Evolutionary conservation across 1,140 invertebrate species (phyloP).

Genomic region (Maconellicoccus hirsutus): DNA sequence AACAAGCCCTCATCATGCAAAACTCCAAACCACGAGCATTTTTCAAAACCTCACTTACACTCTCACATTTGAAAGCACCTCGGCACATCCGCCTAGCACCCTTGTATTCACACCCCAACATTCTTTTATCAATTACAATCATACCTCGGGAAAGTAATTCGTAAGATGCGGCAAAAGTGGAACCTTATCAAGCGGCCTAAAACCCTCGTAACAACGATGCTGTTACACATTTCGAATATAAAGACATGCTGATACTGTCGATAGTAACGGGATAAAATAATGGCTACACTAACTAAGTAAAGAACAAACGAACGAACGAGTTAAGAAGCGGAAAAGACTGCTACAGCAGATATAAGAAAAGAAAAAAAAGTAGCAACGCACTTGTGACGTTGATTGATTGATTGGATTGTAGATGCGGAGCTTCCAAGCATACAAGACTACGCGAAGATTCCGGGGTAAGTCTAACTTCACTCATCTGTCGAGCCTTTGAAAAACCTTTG

Average conservation of each 20-base stretch:
- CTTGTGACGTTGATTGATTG: slow-evolving; percentile 21
- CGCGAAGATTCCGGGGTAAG: neutral
- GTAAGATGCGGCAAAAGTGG: too few species aligned
- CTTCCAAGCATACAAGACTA: neutral
- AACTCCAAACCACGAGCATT: too few species aligned
- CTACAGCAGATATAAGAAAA: slow-evolving; percentile 21
- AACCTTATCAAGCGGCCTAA: too few species aligned
- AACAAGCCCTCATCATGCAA: too few species aligned
- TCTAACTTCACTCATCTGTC: slow-evolving; percentile 18
- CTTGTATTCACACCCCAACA: too few species aligned
- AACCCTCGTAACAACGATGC: neutral
- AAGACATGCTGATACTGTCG: slow-evolving; percentile 18
- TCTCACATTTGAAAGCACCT: too few species aligned
- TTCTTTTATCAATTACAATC: too few species aligned
- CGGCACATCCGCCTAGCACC: too few species aligned
- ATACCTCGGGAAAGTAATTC: too few species aligned
- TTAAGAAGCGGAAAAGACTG: slow-evolving; percentile 21
- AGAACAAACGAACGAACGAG: slow-evolving; percentile 22
- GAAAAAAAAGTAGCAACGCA: slow-evolving; percentile 10
- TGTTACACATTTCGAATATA: slow-evolving; percentile 15
- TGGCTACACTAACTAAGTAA: slow-evolving; percentile 19
- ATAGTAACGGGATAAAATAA: slow-evolving; percentile 16
- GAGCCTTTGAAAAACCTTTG: slow-evolving; percentile 21
- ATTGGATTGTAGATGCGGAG: slow-evolving; percentile 21
- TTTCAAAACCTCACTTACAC: too few species aligned